Conservation (phyloP, 2,113 vertebrate species). For the Boleophthalmus pectinirostris region DNA sequence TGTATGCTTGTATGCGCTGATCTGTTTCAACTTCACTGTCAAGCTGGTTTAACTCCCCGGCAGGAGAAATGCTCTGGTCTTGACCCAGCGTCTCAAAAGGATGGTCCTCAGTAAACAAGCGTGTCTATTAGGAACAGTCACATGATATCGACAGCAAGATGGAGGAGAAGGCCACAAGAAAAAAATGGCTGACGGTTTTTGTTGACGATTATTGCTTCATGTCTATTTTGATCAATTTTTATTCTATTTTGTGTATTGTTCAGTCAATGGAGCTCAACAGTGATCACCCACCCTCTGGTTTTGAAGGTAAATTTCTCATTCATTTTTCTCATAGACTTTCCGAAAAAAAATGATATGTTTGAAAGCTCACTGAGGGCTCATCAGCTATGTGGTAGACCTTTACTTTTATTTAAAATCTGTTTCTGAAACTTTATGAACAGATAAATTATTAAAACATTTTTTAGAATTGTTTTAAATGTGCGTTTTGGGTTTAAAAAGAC, state of each 20-base stretch:
- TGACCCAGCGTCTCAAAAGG: background rate
- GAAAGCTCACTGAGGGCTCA: too few species aligned
- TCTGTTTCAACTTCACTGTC: constrained; percentile 3
- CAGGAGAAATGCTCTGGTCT: background rate
- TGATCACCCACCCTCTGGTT: too few species aligned
- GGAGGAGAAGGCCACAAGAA: background rate
- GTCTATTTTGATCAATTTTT: background rate
- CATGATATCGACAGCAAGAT: background rate
- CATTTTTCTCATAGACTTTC: too few species aligned
- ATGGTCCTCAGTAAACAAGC: constrained; percentile 1
- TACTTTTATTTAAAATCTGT: too few species aligned
- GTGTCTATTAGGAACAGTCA: background rate
- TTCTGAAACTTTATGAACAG: too few species aligned
- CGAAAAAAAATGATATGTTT: too few species aligned
- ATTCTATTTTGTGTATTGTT: background rate
- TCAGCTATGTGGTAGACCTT: too few species aligned
- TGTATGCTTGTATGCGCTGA: background rate
- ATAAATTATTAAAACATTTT: too few species aligned
- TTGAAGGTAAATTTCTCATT: too few species aligned
- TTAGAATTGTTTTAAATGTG: too few species aligned
- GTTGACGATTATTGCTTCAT: background rate
- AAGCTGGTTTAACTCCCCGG: background rate
- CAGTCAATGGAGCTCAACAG: too few species aligned
- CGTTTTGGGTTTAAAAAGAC: too few species aligned
- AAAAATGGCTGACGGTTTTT: background rate